Evolutionary conservation across 2,113 vertebrate species (phyloP), one percentile per base, ranked within the genome.

Genomic region (Ancistrus triradiatus): DNA sequence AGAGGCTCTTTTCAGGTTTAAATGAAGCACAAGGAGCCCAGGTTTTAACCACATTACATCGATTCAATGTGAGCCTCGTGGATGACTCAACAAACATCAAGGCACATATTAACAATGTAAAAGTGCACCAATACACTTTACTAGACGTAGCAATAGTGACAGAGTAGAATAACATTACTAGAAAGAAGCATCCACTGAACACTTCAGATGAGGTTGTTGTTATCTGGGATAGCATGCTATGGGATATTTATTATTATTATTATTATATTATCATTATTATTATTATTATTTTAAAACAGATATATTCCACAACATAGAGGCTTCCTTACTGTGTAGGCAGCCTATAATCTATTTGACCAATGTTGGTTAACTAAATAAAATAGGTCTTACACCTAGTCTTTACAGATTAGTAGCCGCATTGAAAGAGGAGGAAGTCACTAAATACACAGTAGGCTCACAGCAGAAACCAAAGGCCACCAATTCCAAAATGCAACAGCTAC

Each of bases 401-500:
- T 42, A 8, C 44, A 21, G 33, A 51, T 47, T 51, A 21, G 38
- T 42, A 42, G 43, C 18, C 33, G 43, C 13, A 42, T 21, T 59
- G 18, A 28, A 1, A 46, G 31, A 55, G 25, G 40, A 40, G 48
- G 43, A 60, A 57, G 17, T 61, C 63, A 33, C 22, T 52, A 48
- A 69, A 42, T 27, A 55, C 28, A 65, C 18, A 59, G 35, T 74
- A 77, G 62, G 83, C 81, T n/a, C 79, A 9, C 79, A 67, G 59
- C 19, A 65, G 65, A 66, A 79, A 52, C 63, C 74, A 74, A 69
- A 64, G n/a, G n/a, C n/a, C 27, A 31, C 27, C n/a, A 42, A 42
- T n/a, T 31, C 27, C 7, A 31, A 31, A 31, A 31, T 4, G 27
- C 27, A 4, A 31, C 7, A 31, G 27, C 27, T 31, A 31, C 27